phyloP scores from a whole-genome alignment of 2,797 vertebrate genomes.

The Pterois miles region DNA sequence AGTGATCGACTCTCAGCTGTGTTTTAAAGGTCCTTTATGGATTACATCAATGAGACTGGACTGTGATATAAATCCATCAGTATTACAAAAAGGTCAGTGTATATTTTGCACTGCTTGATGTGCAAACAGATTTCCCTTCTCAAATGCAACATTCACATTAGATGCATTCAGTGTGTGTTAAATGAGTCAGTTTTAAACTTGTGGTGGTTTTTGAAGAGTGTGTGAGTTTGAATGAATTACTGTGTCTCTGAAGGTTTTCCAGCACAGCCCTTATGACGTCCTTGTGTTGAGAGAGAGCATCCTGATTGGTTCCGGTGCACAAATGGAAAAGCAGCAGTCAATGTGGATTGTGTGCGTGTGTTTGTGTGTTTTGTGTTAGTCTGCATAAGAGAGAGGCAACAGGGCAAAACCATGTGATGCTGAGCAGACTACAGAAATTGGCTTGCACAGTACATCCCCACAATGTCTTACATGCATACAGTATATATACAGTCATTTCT shows the following conservation, averaged over 20 bases:
- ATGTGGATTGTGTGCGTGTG: neutral
- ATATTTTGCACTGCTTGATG: neutral
- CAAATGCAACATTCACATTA: neutral
- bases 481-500: neutral
- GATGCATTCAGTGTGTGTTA: neutral
- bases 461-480: conserved; percentile 15
- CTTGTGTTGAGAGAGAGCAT: neutral
- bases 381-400: neutral
- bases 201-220: neutral
- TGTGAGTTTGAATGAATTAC: conserved; percentile 11
- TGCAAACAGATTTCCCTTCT: neutral
- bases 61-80: neutral
- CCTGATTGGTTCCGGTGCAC: conserved; percentile 38
- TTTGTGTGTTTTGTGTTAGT: conserved; percentile 2
- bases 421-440: conserved; percentile 12
- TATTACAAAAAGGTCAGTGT: neutral
- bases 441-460: conserved; percentile 4
- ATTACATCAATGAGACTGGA: neutral
- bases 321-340: conserved; percentile 33
- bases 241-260: conserved; percentile 8
- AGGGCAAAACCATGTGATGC: conserved; percentile 14
- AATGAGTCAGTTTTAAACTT: neutral
- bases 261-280: neutral
- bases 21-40: neutral
- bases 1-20: neutral